A percentile compares a stretch with the other conserved stretches of the same genome.
Conservation (phyloP, 2,888 invertebrate species). For the Macrophya annulata region DNA sequence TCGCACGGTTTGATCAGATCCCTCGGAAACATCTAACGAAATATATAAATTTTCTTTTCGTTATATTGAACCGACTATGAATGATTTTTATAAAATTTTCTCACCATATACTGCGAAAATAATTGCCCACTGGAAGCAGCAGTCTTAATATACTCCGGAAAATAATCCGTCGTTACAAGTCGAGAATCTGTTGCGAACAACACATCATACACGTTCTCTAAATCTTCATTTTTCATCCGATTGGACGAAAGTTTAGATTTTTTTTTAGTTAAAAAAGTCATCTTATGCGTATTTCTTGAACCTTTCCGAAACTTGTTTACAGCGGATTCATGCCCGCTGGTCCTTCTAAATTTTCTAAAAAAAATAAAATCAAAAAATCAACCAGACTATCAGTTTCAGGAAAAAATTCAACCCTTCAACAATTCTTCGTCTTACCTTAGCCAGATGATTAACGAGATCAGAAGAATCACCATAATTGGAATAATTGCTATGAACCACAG, state of each 20-base stretch:
- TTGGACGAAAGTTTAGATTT: background rate
- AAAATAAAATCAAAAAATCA: background rate
- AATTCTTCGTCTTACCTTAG: background rate
- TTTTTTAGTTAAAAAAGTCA: background rate
- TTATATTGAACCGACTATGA: background rate
- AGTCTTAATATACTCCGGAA: constrained; percentile 76
- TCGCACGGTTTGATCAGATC: constrained; percentile 77
- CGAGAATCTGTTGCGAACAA: background rate
- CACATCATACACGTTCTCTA: background rate
- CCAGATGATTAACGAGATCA: background rate
- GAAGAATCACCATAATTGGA: background rate
- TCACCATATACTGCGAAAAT: constrained; percentile 74
- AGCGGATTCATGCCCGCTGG: too few species aligned
- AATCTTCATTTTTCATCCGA: background rate
- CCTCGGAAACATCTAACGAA: constrained; percentile 75
- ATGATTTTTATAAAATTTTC: constrained; percentile 48
- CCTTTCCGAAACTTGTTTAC: background rate
- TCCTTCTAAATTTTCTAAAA: background rate
- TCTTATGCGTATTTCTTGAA: background rate
- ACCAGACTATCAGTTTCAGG: background rate
- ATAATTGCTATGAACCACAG: background rate
- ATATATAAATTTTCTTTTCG: background rate
- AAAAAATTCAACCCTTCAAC: background rate
- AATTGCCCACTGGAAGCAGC: constrained; percentile 73
- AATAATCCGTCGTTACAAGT: constrained; percentile 70